Conservation (phyloP, 1,140 invertebrate genomes). For the Listronotus oregonensis region DNA sequence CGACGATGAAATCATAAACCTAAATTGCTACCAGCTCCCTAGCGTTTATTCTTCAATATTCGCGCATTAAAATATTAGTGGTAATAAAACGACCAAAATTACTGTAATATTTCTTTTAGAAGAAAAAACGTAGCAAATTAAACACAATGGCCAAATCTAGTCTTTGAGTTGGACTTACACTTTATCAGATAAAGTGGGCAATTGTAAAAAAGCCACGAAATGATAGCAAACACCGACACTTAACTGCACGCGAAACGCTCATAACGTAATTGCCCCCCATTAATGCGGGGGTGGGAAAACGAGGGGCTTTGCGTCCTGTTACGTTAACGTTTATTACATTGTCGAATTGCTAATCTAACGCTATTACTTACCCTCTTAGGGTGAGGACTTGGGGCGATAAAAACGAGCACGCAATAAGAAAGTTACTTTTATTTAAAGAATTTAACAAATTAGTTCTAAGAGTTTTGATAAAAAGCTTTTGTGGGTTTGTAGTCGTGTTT, state of each 20-base stretch:
- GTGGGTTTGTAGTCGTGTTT: not conserved
- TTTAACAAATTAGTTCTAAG: conserved; percentile 14
- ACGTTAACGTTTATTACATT: conserved; percentile 37
- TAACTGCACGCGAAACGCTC: conserved; percentile 37
- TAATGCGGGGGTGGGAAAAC: conserved; percentile 16
- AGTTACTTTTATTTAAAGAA: conserved; percentile 8
- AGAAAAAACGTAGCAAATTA: conserved; percentile 18
- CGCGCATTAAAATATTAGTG: too few relatives aligned
- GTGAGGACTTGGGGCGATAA: not conserved
- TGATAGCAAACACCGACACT: conserved; percentile 40
- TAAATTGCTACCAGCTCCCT: too few relatives aligned
- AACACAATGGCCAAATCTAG: conserved; percentile 29
- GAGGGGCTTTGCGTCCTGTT: conserved; percentile 21
- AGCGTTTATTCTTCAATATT: too few relatives aligned
- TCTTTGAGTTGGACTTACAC: not conserved
- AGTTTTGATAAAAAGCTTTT: conserved; percentile 3
- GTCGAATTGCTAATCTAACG: conserved; percentile 40
- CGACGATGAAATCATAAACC: too few relatives aligned
- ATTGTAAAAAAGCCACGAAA: conserved; percentile 38
- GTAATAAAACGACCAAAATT: conserved; percentile 7
- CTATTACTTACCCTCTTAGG: conserved; percentile 32
- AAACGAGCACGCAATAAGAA: conserved; percentile 15
- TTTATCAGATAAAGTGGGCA: conserved; percentile 35
- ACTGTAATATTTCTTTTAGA: not conserved
- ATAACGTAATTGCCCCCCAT: conserved; percentile 40